Evolutionary conservation across 2,888 invertebrate species (phyloP).

Genomic region (Pseudococcus longispinus): DNA sequence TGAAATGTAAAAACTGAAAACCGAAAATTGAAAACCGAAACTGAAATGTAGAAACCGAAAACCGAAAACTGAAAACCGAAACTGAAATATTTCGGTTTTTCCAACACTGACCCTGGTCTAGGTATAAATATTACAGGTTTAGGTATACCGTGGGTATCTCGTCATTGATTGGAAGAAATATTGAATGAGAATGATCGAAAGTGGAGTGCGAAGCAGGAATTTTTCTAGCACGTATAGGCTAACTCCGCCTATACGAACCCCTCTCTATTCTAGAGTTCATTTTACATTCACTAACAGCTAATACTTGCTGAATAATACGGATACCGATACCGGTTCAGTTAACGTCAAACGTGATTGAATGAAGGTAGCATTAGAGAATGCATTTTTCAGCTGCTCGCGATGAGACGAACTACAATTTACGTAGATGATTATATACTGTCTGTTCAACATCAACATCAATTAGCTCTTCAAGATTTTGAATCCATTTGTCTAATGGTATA

Average conservation of each 20-base stretch:
- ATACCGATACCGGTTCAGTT: not conserved
- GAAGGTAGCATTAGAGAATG: not conserved
- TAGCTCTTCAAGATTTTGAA: no score
- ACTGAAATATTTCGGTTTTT: no score
- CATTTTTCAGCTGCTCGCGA: not conserved
- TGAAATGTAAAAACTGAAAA: no score
- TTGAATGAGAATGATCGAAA: not conserved
- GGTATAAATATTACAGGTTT: not conserved
- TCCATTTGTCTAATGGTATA: no score
- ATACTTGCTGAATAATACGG: not conserved
- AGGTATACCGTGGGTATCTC: not conserved
- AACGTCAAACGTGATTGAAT: not conserved
- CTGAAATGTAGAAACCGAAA: no score
- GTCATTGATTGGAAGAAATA: not conserved
- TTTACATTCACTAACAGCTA: not conserved
- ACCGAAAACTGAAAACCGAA: no score
- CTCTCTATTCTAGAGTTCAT: not conserved
- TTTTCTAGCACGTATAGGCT: not conserved
- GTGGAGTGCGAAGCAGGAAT: not conserved
- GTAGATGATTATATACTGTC: no score
- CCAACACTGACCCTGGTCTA: no score
- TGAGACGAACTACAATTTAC: not conserved
- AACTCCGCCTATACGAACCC: not conserved
- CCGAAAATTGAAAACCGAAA: no score
- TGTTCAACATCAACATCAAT: no score